phyloP scores from a whole-genome alignment of 2,113 vertebrate genomes.

The Piaya cayana region DNA sequence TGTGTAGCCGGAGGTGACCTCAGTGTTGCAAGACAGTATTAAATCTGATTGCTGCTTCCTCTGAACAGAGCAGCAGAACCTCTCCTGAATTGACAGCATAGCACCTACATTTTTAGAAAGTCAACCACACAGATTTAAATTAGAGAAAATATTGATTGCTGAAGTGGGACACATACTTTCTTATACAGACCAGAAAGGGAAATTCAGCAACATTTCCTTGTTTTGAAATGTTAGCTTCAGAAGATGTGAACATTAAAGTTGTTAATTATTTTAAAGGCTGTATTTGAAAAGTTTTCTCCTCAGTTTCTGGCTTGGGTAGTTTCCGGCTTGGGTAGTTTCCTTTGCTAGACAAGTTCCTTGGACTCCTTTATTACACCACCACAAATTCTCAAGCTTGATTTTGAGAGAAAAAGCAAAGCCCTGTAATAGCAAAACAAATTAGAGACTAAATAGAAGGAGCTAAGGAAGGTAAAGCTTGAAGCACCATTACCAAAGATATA shows the following conservation, averaged over 20 bases:
- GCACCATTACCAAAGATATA: neutral
- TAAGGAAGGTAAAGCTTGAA: constrained; percentile 37
- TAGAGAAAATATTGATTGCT: neutral
- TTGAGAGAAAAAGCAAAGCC: constrained; percentile 29
- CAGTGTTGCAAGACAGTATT: neutral
- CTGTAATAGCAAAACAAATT: neutral
- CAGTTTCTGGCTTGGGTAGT: neutral
- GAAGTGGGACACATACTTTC: neutral
- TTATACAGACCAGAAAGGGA: neutral
- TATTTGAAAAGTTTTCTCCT: neutral
- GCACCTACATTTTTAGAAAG: neutral
- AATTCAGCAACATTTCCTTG: neutral
- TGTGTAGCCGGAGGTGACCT: neutral
- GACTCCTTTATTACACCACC: constrained; percentile 56
- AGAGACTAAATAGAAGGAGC: constrained; percentile 21
- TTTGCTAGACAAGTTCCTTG: constrained; percentile 26
- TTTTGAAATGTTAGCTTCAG: neutral
- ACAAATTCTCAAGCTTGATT: constrained; percentile 70
- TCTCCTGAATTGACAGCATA: constrained; percentile 7
- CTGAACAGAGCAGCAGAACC: neutral
- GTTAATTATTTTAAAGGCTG: neutral
- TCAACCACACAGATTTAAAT: neutral
- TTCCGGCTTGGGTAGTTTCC: neutral
- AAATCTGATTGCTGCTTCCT: neutral
- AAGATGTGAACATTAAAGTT: neutral